These are phyloP conservation scores for Bubo bubo DNA, from an alignment of 2,113 vertebrate species.

Conservation along the genomic window DNA sequence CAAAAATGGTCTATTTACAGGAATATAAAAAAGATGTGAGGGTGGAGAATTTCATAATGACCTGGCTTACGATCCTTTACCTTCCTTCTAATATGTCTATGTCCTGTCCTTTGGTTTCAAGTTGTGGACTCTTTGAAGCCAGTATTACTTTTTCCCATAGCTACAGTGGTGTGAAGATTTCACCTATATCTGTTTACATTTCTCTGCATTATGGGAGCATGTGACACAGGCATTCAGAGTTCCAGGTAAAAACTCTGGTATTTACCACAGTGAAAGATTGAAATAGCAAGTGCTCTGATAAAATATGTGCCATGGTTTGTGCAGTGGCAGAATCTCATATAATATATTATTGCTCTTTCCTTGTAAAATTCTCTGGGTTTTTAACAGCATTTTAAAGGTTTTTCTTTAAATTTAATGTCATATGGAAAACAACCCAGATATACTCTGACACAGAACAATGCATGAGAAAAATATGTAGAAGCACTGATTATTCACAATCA, in stretches of 20 bases:
- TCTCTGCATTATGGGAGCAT: background rate
- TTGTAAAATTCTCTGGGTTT: background rate
- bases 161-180: background rate
- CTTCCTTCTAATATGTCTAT: background rate
- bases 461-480: background rate
- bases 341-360: background rate
- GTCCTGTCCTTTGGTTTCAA: background rate
- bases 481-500: background rate
- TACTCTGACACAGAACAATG: background rate
- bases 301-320: background rate
- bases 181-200: background rate
- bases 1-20: background rate
- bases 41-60: background rate
- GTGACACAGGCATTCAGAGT: background rate
- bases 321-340: background rate
- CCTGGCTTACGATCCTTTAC: background rate
- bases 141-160: background rate
- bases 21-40: background rate
- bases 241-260: background rate
- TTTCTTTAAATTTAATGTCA: background rate
- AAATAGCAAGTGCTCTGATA: background rate
- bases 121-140: background rate
- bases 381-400: background rate
- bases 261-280: background rate
- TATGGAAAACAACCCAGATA: background rate